Base-by-base conservation (phyloP, 1,140 invertebrate species). In the Euborellia annulipes region DNA sequence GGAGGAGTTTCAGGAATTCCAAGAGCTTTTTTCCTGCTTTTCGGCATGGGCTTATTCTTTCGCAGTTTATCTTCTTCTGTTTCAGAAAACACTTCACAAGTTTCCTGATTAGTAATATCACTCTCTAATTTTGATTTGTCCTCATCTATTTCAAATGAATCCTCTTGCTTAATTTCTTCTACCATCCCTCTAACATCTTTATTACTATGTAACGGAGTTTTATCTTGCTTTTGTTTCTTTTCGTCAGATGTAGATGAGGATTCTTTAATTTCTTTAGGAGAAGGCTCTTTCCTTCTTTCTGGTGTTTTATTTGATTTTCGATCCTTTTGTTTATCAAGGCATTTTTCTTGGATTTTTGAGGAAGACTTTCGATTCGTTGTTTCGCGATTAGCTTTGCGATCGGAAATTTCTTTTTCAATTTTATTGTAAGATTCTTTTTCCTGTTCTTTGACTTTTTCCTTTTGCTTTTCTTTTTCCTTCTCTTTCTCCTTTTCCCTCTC, bases 401-500 rank as follows among this genome's bases (percentile, higher is more conserved):
- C 43, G 32, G 16, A 40, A 11, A 43, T 41, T 27, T 48, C 46
- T 17, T 44, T 47, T 21, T 58, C 52, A 3, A 51, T 14, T 41
- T 47, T 52, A 21, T 39, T 39, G 19, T 36, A 46, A 23, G 45
- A 18, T 4, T 46, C 18, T 6, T 40, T 41, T 49, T 36, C 21
- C 45, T 27, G 20, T 22, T 3, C 45, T 49, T 27, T 7, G 8
- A 36, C 20, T 13, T 48, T 20, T 17, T 19, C 20, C 34, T 22
- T 17, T 38, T 40, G 14, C 16, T 45, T 21, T 18, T 22, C 2
- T 7, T 50, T 53, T 41, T 53, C 46, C 0, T 48, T 34, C 23
- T 45, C 53, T 20, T 60, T 64, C 1, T 52, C 57, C 18, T 58
- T 64, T 1, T 13, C 8, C 8, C 16, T 14, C 40, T 27, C 23